These are phyloP conservation scores for Macaca fascicularis DNA, from an alignment of 2,113 vertebrate genomes.

Conservation along the genomic window T2T-MFA8v1.1 NC_088391.1:41455501-41456000, in stretches of 20 bases:
- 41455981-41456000: constrained; percentile 52
- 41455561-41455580: background rate
- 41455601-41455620: background rate
- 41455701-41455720: background rate
- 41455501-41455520: background rate
- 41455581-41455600: background rate
- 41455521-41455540: background rate
- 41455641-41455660: background rate
- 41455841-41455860: constrained; percentile 45
- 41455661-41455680: background rate
- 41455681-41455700: background rate
- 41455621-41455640: background rate
- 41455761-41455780: background rate
- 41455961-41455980: constrained; percentile 25
- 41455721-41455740: background rate
- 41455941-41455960: background rate
- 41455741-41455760: background rate
- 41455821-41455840: constrained; percentile 51
- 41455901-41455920: background rate
- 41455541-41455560: background rate
- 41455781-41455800: background rate
- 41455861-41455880: constrained; percentile 24
- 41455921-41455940: constrained; percentile 28
- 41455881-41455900: background rate
- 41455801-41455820: constrained; percentile 40